These are phyloP conservation scores for Trochalopteron elliotii DNA, from an alignment of 2,113 vertebrate genomes.

Conservation along the genomic window DNA sequence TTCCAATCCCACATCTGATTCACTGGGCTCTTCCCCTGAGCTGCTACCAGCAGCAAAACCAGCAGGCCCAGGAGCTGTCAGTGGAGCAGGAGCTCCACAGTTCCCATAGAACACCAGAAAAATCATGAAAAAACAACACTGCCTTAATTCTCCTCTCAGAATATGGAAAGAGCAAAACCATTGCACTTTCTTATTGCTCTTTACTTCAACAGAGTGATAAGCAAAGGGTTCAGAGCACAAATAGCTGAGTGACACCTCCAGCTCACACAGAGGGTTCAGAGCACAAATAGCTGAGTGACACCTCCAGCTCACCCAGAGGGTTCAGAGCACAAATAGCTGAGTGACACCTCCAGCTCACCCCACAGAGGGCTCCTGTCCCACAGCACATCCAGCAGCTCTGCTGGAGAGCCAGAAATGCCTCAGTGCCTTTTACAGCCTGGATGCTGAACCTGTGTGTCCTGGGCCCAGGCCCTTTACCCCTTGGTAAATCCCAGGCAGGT, in stretches of 20 bases:
- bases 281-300: no score
- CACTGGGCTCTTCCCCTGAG: not conserved
- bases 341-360: rapidly evolving
- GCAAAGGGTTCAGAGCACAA: not conserved
- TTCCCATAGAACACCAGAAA: not conserved
- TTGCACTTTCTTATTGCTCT: not conserved
- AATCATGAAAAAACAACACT: not conserved
- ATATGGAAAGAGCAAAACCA: not conserved
- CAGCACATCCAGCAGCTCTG: not conserved
- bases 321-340: rapidly evolving
- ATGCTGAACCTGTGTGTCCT: rapidly evolving
- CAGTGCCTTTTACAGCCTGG: rapidly evolving
- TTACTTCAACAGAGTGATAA: rapidly evolving
- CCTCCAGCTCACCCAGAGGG: not conserved
- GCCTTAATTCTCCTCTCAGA: not conserved
- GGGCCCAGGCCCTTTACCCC: not conserved
- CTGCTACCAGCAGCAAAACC: not conserved
- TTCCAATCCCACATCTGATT: rapidly evolving
- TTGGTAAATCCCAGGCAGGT: not conserved
- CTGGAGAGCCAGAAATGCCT: rapidly evolving
- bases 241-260: rapidly evolving
- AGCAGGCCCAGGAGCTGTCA: not conserved
- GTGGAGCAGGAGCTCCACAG: not conserved
- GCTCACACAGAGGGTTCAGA: no score
- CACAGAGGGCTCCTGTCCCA: no score